These are phyloP conservation scores for Drosophila elegans DNA, from an alignment of 1,140 invertebrate species.

Conservation along the genomic window DNA sequence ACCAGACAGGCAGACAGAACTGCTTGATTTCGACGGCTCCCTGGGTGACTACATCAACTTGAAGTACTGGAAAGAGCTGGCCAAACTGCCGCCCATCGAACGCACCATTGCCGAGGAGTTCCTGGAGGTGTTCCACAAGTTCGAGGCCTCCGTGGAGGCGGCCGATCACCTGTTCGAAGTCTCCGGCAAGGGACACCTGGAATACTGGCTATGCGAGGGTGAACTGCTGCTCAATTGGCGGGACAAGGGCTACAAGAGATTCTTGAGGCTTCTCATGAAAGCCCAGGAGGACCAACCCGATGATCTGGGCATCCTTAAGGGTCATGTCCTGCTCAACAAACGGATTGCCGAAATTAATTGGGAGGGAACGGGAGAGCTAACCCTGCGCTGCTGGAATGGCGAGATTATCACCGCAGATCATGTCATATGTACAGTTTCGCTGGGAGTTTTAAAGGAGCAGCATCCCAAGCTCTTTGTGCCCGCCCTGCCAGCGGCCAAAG, in stretches of 20 bases:
- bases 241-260: conserved; percentile 86
- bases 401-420: conserved; percentile 87
- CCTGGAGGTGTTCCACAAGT: conserved; percentile 85
- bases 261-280: conserved; percentile 87
- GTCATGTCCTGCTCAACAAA: conserved; percentile 85
- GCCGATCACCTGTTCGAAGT: conserved; percentile 87
- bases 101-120: conserved; percentile 83
- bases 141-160: conserved; percentile 86
- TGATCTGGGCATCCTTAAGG: conserved; percentile 63
- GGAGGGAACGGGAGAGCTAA: conserved; percentile 46
- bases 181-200: conserved; percentile 85
- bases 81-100: conserved; percentile 53
- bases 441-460: conserved; percentile 89
- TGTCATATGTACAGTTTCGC: conserved; percentile 89
- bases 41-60: conserved; percentile 85
- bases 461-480: conserved; percentile 87
- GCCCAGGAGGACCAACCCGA: conserved; percentile 5
- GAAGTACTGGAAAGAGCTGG: conserved; percentile 74
- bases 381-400: conserved; percentile 87
- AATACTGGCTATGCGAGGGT: conserved; percentile 88
- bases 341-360: conserved; percentile 86
- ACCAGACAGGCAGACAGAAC: conserved; percentile 62
- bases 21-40: conserved; percentile 72
- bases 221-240: conserved; percentile 88
- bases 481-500: conserved; percentile 87